Evolutionary conservation across 2,113 vertebrate genomes (phyloP), one percentile per base, ranked within the genome.

Genomic region (Fulica atra): DNA sequence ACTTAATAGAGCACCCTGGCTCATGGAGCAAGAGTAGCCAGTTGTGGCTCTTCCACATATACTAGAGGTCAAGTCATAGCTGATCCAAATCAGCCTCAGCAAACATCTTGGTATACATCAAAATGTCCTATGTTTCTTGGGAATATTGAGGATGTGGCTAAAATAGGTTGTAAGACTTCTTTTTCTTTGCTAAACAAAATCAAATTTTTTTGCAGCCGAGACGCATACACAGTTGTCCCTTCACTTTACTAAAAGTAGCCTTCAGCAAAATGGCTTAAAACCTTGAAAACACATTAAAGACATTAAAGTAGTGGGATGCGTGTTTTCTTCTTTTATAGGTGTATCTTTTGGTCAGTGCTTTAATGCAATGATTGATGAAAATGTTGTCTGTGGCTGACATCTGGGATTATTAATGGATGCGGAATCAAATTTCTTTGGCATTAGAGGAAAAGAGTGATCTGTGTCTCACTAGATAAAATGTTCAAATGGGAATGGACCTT

Each of bases 281-380:
- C 80, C 72, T 68, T 89, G 53, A 89, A 97, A 97, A 96, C 77
- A 88, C 82, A 96, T 84, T 96, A 92, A 97, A 85, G 61, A 82
- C 88, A 93, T 97, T 95, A 95, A 95, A 81, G 80, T 91, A 94
- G 90, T 60, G 50, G 82, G 93, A 96, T 95, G 76, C 88, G 77
- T 81, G 61, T 96, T 97, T 96, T 92, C 92, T 91, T 96, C 94
- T 93, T 42, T 20, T 82, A 93, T 96, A 92, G 71, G 88, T 89
- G n/a, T 94, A 53, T 93, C 89, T 97, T 96, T 97, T 97, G 97
- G 88, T 96, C 93, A 95, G 35, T 97, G 87, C 84, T 95, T 96
- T 97, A 96, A 97, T 96, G 90, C 92, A 92, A 96, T 97, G 96
- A 98, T 96, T 96, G 96, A 95, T 97, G 88, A 96, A 96, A 96